A percentile compares a stretch with the other conserved stretches of the same genome.
Conservation (phyloP, 2,113 vertebrate genomes). For the Tylochromis polylepis region DNA sequence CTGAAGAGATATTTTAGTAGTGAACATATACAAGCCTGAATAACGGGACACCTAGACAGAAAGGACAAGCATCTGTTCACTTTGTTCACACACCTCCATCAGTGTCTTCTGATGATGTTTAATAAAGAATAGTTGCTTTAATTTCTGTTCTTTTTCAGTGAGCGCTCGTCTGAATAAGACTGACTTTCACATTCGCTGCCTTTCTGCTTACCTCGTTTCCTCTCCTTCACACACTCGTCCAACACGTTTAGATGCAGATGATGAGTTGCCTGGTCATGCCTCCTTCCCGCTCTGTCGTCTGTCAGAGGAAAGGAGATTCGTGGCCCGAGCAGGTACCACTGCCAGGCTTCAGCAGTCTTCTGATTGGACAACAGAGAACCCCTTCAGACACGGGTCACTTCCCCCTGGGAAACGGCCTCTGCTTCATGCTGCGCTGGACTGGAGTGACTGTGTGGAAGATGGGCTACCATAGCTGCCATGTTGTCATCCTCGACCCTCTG, state of each 20-base stretch:
- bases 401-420: conserved; percentile 37
- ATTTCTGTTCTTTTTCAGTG: background rate
- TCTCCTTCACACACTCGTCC: background rate
- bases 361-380: conserved; percentile 65
- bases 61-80: background rate
- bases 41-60: background rate
- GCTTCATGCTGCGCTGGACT: conserved; percentile 22
- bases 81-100: background rate
- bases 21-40: background rate
- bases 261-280: conserved; percentile 13
- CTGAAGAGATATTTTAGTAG: background rate
- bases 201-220: background rate
- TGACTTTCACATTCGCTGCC: background rate
- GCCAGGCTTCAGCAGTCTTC: conserved; percentile 56
- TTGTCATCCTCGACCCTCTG: conserved; percentile 54
- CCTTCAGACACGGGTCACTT: conserved; percentile 73
- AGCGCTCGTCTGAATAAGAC: background rate
- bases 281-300: conserved; percentile 33
- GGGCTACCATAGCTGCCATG: conserved; percentile 51
- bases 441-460: conserved; percentile 16
- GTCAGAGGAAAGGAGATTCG: conserved; percentile 44
- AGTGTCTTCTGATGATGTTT: background rate
- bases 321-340: conserved; percentile 32
- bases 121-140: background rate
- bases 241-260: background rate